Percentiles rank a stretch among this genome's conserved stretches.
Evolutionary conservation across 2,888 invertebrate genomes (phyloP).

Genomic region (Smittia aterrima): DNA sequence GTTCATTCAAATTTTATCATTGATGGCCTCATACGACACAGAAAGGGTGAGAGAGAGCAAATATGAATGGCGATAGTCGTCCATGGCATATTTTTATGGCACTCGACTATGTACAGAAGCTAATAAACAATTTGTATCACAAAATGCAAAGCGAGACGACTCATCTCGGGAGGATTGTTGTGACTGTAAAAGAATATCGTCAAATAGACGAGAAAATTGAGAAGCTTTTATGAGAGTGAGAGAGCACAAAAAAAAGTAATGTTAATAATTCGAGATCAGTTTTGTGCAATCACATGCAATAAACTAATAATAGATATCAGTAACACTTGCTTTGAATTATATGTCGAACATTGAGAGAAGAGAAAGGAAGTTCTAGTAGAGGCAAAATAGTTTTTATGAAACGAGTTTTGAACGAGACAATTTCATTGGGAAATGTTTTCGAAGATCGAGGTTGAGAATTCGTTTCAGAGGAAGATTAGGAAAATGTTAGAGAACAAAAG

Average conservation of each 20-base stretch:
- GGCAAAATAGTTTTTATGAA: too few relatives aligned
- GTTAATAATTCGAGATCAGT: slow-evolving; percentile 21
- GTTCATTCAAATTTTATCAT: slow-evolving; percentile 37
- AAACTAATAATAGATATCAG: slow-evolving; percentile 37
- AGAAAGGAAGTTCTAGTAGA: too few relatives aligned
- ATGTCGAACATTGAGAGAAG: not conserved
- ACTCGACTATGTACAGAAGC: slow-evolving; percentile 2
- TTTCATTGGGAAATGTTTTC: too few relatives aligned
- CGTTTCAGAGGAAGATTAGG: too few relatives aligned
- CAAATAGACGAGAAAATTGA: not conserved
- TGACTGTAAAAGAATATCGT: slow-evolving; percentile 3
- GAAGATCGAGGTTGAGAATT: too few relatives aligned
- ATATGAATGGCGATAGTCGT: not conserved
- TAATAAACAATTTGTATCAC: slow-evolving; percentile 16
- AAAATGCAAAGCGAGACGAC: not conserved
- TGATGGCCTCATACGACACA: slow-evolving; percentile 31
- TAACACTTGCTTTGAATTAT: slow-evolving; percentile 36
- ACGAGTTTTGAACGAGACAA: too few relatives aligned
- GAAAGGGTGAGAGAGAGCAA: not conserved
- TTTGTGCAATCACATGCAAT: slow-evolving; percentile 13
- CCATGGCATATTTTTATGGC: slow-evolving; percentile 39
- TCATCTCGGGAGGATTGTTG: not conserved
- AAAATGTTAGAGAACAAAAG: too few relatives aligned
- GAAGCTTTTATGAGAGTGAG: too few relatives aligned
- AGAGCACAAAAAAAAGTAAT: not conserved